Base-by-base conservation (phyloP, 2,888 invertebrate genomes). In the Heterodera filipjevi region DNA sequence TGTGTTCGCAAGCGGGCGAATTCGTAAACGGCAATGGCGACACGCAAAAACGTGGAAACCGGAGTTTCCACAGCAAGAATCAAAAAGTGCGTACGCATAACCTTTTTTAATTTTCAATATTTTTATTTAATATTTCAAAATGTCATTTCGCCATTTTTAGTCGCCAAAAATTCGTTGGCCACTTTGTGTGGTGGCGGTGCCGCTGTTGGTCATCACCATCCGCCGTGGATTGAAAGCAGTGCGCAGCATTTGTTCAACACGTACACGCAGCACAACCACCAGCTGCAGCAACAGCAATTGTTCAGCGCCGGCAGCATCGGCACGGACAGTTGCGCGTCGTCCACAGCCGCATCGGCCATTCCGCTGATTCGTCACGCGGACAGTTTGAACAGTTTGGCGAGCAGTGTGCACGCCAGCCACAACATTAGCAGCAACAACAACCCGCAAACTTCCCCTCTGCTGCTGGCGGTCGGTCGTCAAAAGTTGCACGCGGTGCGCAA, bases 381-480 rank as follows among this genome's bases (percentile, higher is more conserved):
- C 46, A 75, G 75, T 16, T 32, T 75, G 66, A 75, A 32, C 33
- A 75, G 66, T 44, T 35, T 75, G 66, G 22, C 64, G 1, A 75
- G 68, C 46, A 35, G 12, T 22, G 33, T 35, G 49, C 49, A 14
- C 49, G 49, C 49, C 8, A 44, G 12, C 44, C 5, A 44, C 44
- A 49, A 35, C 68, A 32, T 14, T 39, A 12, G 8, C 27, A 68
- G 8, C 68, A 68, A 35, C 68, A 3, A 32, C 1, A 32, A 68
- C 3, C 68, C 32, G 19, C 68, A 68, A 22, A 46, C 19, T 33
- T 77, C 81, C n/a, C 71, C 81, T 19, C 70, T 81, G 49, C 66
- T 79, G 64, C 71, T 81, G 80, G 81, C 81, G 33, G 77, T 81
- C 64, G 75, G 79, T 53, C 64, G 70, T 32, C 70, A 76, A 66